Conservation (phyloP, 2,113 vertebrate genomes). For the Microtus richardsoni region DNA sequence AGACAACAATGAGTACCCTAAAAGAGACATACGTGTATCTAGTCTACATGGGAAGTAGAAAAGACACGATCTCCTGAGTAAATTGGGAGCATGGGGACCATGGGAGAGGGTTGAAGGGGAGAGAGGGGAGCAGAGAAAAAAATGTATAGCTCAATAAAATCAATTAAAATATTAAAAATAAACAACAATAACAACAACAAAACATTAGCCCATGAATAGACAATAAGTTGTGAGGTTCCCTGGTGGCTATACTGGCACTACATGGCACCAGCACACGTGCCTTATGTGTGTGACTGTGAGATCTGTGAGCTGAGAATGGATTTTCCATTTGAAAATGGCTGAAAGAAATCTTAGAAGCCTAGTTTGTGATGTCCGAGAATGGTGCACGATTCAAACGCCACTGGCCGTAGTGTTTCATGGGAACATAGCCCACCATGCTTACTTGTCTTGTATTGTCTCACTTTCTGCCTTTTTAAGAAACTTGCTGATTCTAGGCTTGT, state of each 20-base stretch:
- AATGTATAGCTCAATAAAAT: too few species aligned
- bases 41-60: too few species aligned
- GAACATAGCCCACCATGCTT: background rate
- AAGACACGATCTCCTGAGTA: too few species aligned
- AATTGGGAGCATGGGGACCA: too few species aligned
- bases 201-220: background rate
- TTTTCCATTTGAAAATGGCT: background rate
- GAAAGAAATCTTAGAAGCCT: background rate
- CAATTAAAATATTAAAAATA: too few species aligned
- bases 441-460: background rate
- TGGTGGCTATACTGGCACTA: background rate
- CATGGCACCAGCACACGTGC: too few species aligned
- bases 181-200: too few species aligned
- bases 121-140: too few species aligned
- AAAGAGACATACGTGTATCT: too few species aligned
- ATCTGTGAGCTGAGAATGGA: background rate
- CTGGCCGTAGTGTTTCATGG: background rate
- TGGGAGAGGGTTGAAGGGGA: too few species aligned
- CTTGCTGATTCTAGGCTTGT: background rate
- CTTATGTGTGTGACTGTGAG: background rate
- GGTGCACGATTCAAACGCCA: background rate
- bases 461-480: constrained; percentile 11
- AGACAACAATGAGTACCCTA: too few species aligned
- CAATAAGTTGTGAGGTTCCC: background rate
- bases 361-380: background rate